These are phyloP conservation scores for Catocala nupta DNA, from an alignment of 2,888 invertebrate genomes.

Conservation along the genomic window DNA sequence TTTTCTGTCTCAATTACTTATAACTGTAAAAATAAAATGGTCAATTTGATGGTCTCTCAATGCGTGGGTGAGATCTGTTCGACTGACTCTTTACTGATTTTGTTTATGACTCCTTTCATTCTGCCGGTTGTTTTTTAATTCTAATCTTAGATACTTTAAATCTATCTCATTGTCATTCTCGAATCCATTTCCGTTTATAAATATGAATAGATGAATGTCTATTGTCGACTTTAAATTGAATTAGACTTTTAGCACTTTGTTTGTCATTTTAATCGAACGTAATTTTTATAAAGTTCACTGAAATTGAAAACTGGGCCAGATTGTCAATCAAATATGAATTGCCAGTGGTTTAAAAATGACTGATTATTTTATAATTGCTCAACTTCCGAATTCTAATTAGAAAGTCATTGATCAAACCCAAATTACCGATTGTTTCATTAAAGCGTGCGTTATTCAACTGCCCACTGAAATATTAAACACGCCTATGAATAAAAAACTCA, in stretches of 20 bases:
- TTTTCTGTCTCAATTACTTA: conserved; percentile 40
- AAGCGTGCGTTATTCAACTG: conserved; percentile 58
- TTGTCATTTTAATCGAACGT: conserved; percentile 12
- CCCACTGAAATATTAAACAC: conserved; percentile 63
- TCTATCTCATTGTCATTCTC: conserved; percentile 14
- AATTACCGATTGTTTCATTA: conserved; percentile 52
- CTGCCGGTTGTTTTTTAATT: conserved; percentile 7
- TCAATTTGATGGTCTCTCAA: conserved; percentile 51
- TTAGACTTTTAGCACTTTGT: conserved; percentile 5
- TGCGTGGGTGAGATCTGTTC: conserved; percentile 49
- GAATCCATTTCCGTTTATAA: conserved; percentile 11
- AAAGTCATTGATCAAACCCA: conserved; percentile 36
- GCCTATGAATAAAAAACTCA: conserved; percentile 64
- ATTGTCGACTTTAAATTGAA: conserved; percentile 6
- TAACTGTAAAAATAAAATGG: conserved; percentile 49
- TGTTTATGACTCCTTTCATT: conserved; percentile 15
- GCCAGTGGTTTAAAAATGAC: conserved; percentile 16
- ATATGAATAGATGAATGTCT: conserved; percentile 7
- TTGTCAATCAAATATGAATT: not conserved
- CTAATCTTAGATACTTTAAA: conserved; percentile 10
- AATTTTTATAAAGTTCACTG: conserved; percentile 5
- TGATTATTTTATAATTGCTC: conserved; percentile 22
- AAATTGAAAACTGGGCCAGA: conserved; percentile 3
- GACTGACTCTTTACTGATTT: conserved; percentile 25
- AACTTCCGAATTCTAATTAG: conserved; percentile 41